Evolutionary conservation across 1,140 invertebrate species (phyloP).

Genomic region (Monochamus saltuarius): DNA sequence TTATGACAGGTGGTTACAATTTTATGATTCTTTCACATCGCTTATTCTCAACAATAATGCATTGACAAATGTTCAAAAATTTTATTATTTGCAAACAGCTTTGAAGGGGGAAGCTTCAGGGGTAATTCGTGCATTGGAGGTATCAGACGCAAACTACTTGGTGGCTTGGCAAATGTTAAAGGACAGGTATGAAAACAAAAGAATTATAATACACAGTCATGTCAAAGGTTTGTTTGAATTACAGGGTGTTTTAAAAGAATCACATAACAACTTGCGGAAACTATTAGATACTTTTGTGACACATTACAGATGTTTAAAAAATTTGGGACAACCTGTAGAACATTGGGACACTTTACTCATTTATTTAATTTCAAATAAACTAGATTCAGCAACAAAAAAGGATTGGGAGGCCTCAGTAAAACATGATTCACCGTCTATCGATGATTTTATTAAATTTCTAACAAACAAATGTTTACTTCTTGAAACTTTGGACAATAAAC

Average conservation of each 20-base stretch:
- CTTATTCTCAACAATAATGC: too few relatives aligned
- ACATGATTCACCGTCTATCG: too few relatives aligned
- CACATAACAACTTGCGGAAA: neutral
- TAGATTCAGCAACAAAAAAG: too few relatives aligned
- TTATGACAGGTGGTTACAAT: too few relatives aligned
- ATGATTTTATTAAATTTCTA: too few relatives aligned
- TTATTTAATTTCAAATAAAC: too few relatives aligned
- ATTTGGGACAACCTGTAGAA: conserved; percentile 5
- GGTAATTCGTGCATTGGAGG: conserved; percentile 4
- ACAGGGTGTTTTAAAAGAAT: neutral
- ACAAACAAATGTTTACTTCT: too few relatives aligned
- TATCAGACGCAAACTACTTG: conserved; percentile 8
- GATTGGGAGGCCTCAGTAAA: too few relatives aligned
- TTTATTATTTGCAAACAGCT: conserved; percentile 6
- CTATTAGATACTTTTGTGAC: too few relatives aligned
- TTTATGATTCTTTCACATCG: too few relatives aligned
- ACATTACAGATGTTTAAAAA: conserved; percentile 5
- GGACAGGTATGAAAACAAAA: conserved; percentile 8
- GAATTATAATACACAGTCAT: conserved; percentile 4
- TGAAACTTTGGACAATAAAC: too few relatives aligned
- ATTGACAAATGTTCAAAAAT: too few relatives aligned
- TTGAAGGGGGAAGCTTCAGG: conserved; percentile 2
- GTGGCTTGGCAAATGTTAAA: neutral
- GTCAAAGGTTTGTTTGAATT: conserved; percentile 7
- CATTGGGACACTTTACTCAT: conserved; percentile 9